Evolutionary conservation across 2,888 invertebrate genomes (phyloP), one percentile per base, ranked within the genome.

Genomic region (Choristoneura rosaceana): DNA sequence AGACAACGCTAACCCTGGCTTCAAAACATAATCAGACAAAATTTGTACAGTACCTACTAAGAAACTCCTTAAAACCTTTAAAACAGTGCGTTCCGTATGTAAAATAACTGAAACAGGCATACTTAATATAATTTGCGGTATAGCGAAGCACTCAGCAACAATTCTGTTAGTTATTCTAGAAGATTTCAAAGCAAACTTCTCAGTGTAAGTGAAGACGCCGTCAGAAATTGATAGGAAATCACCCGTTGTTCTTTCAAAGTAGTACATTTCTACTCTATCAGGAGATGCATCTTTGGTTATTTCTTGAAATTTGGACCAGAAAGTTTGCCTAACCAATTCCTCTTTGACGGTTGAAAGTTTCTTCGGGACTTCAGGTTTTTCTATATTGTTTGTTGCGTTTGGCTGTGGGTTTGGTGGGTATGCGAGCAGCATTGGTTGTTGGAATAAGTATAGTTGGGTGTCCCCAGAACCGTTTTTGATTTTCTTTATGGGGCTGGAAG

Each of bases 271-370:
- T 0, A 73, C 33, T 52, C 68, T 68, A 34, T 25, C 73, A 0
- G 73, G 73, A 3, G 73, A 52, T 0, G n/a, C n/a, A 4, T 64
- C 67, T 2, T 55, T 45, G 7, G 66, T 63, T 0, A n/a, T 15
- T 4, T 68, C 47, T 17, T 63, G 50, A 8, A 73, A 69, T 59
- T 69, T 73, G 0, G 73, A 52, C 73, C 73, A 73, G 14, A 73
- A 69, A 0, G 59, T 38, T 0, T 45, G 43, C 7, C 15, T 63
- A 0, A 17, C 0, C 8, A 8, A 25, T 41, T 65, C 65, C 25
- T 67, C 62, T 25, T 58, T 59, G 68, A 0, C 62, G 4, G 71
- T 43, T 3, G 67, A 2, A 0, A 71, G 25, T 41, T 50, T 70
- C 17, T 45, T 15, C 4, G 55, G 61, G 1, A 15, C 3, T 33